Evolutionary conservation across 2,888 invertebrate genomes (phyloP).

Genomic region (Megaustenia siamemsis): DNA sequence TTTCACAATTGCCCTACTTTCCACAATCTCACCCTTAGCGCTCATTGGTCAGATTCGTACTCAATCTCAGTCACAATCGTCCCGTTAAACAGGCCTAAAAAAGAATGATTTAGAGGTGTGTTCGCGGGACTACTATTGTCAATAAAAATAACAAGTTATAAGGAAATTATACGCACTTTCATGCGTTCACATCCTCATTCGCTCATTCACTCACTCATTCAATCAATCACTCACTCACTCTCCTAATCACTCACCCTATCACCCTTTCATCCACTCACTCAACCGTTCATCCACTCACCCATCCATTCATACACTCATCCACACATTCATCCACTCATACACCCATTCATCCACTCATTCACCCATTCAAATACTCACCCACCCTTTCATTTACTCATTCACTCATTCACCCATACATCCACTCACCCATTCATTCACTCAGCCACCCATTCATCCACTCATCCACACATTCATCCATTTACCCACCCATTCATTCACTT

Average conservation of each 20-base stretch:
- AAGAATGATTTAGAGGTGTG: no score
- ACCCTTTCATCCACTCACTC: slow-evolving; percentile 43
- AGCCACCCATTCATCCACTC: neutral
- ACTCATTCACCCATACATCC: no score
- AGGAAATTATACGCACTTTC: neutral
- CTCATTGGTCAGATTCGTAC: no score
- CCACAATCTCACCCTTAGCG: no score
- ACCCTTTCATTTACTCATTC: no score
- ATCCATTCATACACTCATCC: slow-evolving; percentile 18
- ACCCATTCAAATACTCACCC: neutral
- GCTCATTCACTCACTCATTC: slow-evolving; percentile 10
- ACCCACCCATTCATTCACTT: slow-evolving; percentile 12
- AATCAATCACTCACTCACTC: slow-evolving; percentile 26
- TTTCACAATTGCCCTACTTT: no score
- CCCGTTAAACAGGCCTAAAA: no score
- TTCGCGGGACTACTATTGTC: no score
- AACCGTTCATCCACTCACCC: slow-evolving; percentile 18
- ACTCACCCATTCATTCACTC: neutral
- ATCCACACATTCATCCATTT: neutral
- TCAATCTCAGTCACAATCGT: no score
- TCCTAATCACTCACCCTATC: neutral
- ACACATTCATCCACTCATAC: slow-evolving; percentile 33
- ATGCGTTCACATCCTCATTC: slow-evolving; percentile 10
- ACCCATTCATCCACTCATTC: slow-evolving; percentile 37
- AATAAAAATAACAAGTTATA: no score